These are phyloP conservation scores for Drosophila ohnishii DNA, from an alignment of 1,140 invertebrate species.

Conservation along the genomic window DNA sequence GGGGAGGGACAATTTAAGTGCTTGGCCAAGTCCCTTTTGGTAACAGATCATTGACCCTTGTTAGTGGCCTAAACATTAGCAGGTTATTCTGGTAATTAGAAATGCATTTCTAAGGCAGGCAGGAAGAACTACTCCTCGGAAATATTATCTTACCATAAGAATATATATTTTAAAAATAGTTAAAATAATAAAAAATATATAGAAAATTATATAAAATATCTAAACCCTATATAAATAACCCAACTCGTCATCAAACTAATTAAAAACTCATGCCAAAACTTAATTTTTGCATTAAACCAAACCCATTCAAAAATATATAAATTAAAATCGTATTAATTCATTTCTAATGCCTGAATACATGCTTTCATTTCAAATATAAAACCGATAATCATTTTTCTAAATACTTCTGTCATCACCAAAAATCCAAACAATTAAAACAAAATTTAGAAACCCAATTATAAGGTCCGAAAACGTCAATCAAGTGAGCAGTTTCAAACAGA, in stretches of 20 bases:
- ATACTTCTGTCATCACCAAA: neutral
- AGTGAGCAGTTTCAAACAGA: neutral
- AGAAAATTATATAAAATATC: neutral
- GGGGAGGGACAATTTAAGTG: conserved; percentile 14
- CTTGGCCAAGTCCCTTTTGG: neutral
- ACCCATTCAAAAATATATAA: neutral
- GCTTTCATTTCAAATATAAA: neutral
- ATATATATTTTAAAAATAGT: too few relatives aligned
- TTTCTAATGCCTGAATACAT: neutral
- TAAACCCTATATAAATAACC: neutral
- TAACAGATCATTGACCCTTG: conserved; percentile 28
- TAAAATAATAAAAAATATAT: neutral
- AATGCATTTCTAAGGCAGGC: neutral
- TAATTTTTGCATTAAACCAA: neutral
- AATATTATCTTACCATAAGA: neutral
- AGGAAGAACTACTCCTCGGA: neutral
- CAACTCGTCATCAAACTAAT: neutral
- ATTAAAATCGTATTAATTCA: neutral
- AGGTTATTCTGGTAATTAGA: conserved; percentile 5
- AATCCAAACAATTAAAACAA: neutral
- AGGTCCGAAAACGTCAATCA: neutral
- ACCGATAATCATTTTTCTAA: neutral
- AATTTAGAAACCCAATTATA: neutral
- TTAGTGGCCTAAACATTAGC: neutral
- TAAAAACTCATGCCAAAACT: neutral